A percentile compares a stretch with the other conserved stretches of the same genome.
These are phyloP conservation scores for Anolis sagrei DNA, from an alignment of 2,113 vertebrate genomes.

Conservation along the genomic window DNA sequence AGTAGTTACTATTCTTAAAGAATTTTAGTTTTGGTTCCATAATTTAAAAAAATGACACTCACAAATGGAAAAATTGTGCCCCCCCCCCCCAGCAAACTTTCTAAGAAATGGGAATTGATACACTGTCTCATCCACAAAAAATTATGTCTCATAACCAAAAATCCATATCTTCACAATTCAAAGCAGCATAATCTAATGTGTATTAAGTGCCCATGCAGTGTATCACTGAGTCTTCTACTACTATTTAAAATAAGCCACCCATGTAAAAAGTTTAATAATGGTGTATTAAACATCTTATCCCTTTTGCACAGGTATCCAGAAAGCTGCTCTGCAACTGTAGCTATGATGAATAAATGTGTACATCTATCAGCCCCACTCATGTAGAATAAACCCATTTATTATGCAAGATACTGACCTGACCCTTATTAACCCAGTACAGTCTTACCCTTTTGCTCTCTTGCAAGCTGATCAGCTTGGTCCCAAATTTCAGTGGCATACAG, in stretches of 20 bases:
- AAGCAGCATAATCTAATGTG: background rate
- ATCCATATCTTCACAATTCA: background rate
- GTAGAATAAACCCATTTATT: no score
- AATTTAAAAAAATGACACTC: background rate
- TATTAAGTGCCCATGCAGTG: background rate
- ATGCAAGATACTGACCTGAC: no score
- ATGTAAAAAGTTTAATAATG: background rate
- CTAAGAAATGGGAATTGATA: background rate
- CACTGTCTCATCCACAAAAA: background rate
- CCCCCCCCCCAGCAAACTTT: background rate
- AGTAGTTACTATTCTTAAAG: background rate
- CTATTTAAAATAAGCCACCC: background rate
- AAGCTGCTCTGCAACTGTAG: no score
- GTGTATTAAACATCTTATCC: background rate
- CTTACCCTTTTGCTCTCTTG: conserved; percentile 94
- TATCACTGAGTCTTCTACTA: background rate
- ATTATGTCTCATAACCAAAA: background rate
- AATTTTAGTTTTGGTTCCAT: no score
- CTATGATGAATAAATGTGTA: no score
- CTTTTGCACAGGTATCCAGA: no score
- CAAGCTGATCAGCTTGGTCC: conserved; percentile 98
- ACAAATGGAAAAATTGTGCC: no score
- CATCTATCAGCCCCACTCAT: no score
- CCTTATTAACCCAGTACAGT: background rate
- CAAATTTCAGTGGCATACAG: conserved; percentile 97